Base-by-base conservation (phyloP, 2,888 invertebrate genomes). In the Pristionchus exspectatus region DNA sequence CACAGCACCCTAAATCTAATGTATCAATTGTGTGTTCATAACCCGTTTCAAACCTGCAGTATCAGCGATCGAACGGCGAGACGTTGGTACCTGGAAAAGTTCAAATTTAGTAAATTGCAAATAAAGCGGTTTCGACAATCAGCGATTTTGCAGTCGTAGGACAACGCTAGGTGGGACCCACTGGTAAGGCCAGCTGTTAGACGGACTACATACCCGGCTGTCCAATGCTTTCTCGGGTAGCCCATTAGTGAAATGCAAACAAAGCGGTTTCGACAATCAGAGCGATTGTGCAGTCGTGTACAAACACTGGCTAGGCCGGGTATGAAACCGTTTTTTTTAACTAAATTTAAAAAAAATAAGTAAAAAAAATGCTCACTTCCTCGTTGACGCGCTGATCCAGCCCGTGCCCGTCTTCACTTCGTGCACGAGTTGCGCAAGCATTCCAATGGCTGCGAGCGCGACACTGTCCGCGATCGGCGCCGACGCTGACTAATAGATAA, bases 31-130 rank as follows among this genome's bases (percentile, higher is more conserved):
- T 38, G 2, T 38, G 38, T 27, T 69, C 24, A 69, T 63, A n/a
- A 69, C 14, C 38, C 38, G 38, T 38, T 24, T 7, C n/a, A 10
- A 5, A 72, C 74, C 24, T 74, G 74, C 0, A 74, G 38, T 21
- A 74, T 33, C 21, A 74, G 38, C 0, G 74, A 74, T 33, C 74
- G 38, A 1, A 74, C 74, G 3, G 74, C 74, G 38, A 74, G 74
- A 24, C 74, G 74, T 74, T 74, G 74, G 38, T 74, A 74, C 24
- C 74, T 74, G n/a, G n/a, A n/a, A n/a, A n/a, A n/a, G n/a, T n/a
- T n/a, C n/a, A n/a, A n/a, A n/a, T n/a, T n/a, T n/a, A n/a, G n/a
- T n/a, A n/a, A n/a, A n/a, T n/a, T n/a, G n/a, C n/a, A n/a, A n/a
- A n/a, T n/a, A n/a, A n/a, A n/a, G n/a, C n/a, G n/a, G n/a, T n/a